Evolutionary conservation across 2,113 vertebrate genomes (phyloP).

Genomic region (Aspiorhynchus laticeps): DNA sequence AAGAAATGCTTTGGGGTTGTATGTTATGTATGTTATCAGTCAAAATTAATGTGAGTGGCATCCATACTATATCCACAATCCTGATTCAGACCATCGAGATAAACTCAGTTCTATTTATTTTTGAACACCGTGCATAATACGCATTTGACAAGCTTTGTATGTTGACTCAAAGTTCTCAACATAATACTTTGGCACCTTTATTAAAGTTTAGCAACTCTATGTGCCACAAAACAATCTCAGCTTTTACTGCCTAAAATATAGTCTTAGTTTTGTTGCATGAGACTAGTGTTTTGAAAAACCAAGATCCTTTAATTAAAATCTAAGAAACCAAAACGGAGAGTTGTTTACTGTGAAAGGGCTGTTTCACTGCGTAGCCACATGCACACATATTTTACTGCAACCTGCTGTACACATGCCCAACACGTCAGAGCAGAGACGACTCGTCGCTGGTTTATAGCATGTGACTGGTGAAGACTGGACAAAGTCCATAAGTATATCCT

Average conservation of each 20-base stretch:
- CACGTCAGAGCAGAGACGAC: constrained; percentile 8
- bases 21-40: background rate
- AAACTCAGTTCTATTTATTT: constrained; percentile 12
- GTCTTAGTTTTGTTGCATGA: constrained; percentile 30
- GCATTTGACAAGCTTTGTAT: background rate
- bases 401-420: constrained; percentile 14
- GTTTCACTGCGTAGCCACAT: constrained; percentile 24
- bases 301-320: constrained; percentile 49
- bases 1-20: constrained; percentile 11
- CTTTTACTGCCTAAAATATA: constrained; percentile 13
- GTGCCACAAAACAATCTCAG: constrained; percentile 9
- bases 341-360: constrained; percentile 45
- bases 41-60: background rate
- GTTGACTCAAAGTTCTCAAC: background rate
- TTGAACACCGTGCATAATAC: background rate
- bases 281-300: constrained; percentile 46
- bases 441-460: background rate
- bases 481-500: background rate
- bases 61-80: background rate
- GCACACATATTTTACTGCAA: constrained; percentile 12
- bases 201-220: background rate
- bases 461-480: constrained; percentile 5
- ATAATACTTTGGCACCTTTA: background rate
- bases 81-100: constrained; percentile 23
- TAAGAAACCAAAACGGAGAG: constrained; percentile 39